Evolutionary conservation across 1,140 invertebrate genomes (phyloP), one percentile per base, ranked within the genome.

Genomic region (Agrypnia vestita): DNA sequence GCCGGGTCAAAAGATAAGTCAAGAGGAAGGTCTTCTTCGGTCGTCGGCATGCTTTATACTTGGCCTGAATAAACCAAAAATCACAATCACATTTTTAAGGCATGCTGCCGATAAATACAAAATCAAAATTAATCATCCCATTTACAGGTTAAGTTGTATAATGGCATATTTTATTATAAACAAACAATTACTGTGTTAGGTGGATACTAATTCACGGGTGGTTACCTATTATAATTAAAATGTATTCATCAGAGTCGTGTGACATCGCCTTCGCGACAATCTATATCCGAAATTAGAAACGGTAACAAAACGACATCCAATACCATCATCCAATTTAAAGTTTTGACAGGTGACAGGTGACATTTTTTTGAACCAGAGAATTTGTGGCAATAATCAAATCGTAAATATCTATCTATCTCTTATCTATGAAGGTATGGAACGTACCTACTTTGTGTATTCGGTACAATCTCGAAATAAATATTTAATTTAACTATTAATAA

Each of bases 1-100:
- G 79, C 3, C 51, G 79, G 79, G 79, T 80, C 74, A 49, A 64
- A 74, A 19, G 79, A 80, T 77, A 80, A 72, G 12, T 76, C 79
- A 59, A 80, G 56, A 76, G 79, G 79, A 72, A 80, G 79, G 67
- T 53, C 74, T 56, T 25, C 59, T 21, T 35, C 61, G 56, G 78
- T 69, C 72, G 78, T 80, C 62, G 78, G 78, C 78, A 80, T 80
- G 44, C 73, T 80, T 55, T 80, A 73, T n/a, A 47, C 51, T 61
- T 46, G 67, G n/a, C 77, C 67, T 79, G 77, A 51, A 73, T 73
- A 61, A 51, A 51, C 61, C 11, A 73, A 79, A 76, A 61, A 76
- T 17, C 19, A 25, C 46, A 35, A 13, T 25, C 12, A 61, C 73
- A 75, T 61, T 75, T 15, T 4, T 21, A 17, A 8, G 19, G 43